A percentile compares a stretch with the other conserved stretches of the same genome.
Conservation (phyloP, 2,113 vertebrate species). For the Festucalex cinctus region DNA sequence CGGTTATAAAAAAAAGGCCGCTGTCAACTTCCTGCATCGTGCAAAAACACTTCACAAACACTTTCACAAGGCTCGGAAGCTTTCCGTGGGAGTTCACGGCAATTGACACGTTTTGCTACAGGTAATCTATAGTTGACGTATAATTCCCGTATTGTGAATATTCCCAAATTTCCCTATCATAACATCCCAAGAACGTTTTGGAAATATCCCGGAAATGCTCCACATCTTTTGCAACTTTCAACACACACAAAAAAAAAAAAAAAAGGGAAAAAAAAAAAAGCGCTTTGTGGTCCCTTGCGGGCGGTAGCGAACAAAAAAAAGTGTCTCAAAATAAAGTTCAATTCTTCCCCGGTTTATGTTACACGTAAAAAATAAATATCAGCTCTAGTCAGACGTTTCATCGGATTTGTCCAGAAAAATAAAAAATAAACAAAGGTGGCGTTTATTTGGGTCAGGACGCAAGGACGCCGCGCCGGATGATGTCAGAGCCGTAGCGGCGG, state of each 20-base stretch:
- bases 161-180: neutral
- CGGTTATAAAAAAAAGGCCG: neutral
- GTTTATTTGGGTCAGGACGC: constrained; percentile 79
- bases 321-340: constrained; percentile 50
- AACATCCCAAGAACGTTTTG: neutral
- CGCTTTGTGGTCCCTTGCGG: constrained; percentile 59
- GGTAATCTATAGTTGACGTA: too few species aligned
- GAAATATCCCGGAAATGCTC: constrained; percentile 12
- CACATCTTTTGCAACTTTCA: constrained; percentile 41
- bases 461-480: constrained; percentile 88
- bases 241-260: constrained; percentile 13
- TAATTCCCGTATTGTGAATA: neutral
- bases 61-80: neutral
- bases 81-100: neutral
- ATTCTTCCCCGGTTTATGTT: constrained; percentile 60
- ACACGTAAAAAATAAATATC: constrained; percentile 74
- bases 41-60: neutral
- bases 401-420: constrained; percentile 45
- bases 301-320: constrained; percentile 44
- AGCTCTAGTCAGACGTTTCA: constrained; percentile 53
- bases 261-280: constrained; percentile 11
- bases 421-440: constrained; percentile 26
- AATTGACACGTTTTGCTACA: too few species aligned
- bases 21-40: neutral
- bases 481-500: constrained; percentile 81